phyloP scores from a whole-genome alignment of 2,113 vertebrate species.

The Piaya cayana region DNA sequence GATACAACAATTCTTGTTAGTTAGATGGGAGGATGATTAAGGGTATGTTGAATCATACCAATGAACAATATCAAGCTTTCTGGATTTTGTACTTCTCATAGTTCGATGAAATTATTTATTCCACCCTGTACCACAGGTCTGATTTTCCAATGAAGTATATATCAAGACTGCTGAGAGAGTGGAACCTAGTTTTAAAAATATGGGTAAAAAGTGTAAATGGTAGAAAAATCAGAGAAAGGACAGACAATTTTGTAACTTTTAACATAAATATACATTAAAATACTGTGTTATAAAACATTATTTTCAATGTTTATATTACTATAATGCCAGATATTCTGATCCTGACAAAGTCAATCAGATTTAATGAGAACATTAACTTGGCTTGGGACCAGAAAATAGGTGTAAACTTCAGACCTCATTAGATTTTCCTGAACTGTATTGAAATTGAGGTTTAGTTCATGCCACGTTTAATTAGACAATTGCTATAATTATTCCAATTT shows the following conservation, averaged over 20 bases:
- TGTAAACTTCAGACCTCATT: constrained; percentile 26
- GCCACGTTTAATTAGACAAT: neutral
- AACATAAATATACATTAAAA: neutral
- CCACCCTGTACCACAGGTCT: neutral
- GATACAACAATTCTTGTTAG: neutral
- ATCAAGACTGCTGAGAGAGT: neutral
- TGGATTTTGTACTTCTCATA: neutral
- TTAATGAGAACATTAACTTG: neutral
- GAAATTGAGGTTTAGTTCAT: constrained; percentile 17
- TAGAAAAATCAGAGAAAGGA: neutral
- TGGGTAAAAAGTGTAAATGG: neutral
- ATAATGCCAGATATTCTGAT: neutral
- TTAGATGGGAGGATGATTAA: neutral
- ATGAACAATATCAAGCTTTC: neutral
- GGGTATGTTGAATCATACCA: neutral
- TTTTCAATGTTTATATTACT: neutral
- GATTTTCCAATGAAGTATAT: neutral
- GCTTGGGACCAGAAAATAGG: constrained; percentile 8
- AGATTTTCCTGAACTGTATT: constrained; percentile 3
- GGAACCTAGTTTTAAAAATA: neutral
- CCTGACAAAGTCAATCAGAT: constrained; percentile 3
- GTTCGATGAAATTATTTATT: neutral
- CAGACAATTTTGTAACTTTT: neutral
- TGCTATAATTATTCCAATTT: constrained; percentile 30
- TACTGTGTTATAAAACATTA: neutral